A percentile compares a stretch with the other conserved stretches of the same genome.
Evolutionary conservation across 1,140 invertebrate genomes (phyloP).

Genomic region (Sipha flava): DNA sequence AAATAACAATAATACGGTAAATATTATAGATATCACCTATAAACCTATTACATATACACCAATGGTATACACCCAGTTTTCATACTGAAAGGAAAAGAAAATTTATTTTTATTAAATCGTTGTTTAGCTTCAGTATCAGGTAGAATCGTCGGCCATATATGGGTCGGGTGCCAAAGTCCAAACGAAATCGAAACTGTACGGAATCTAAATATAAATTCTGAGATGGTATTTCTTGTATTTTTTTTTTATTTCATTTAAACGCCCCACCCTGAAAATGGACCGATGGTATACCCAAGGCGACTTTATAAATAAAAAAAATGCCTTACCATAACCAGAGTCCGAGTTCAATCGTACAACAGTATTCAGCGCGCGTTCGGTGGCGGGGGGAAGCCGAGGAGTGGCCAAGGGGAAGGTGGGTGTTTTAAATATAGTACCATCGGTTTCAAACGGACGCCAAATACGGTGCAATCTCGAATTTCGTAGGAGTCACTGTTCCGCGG

Average conservation of each 20-base stretch:
- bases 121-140: not conserved
- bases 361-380: not conserved
- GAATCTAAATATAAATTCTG: constrained; percentile 16
- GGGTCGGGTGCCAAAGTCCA: constrained; percentile 2
- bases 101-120: not conserved
- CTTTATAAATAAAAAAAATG: constrained; percentile 30
- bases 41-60: too few species aligned
- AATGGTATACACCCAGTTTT: too few species aligned
- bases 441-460: constrained; percentile 29
- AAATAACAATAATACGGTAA: too few species aligned
- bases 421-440: constrained; percentile 30
- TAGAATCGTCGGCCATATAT: constrained; percentile 21
- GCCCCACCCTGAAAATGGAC: not conserved
- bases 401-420: constrained; percentile 23
- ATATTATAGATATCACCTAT: too few species aligned
- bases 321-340: constrained; percentile 23
- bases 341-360: not conserved
- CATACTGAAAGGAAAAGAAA: too few species aligned
- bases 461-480: constrained; percentile 30
- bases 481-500: constrained; percentile 23
- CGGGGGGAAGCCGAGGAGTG: not conserved
- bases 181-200: constrained; percentile 27
- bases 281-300: not conserved
- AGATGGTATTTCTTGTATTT: not conserved
- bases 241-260: not conserved